phyloP scores from a whole-genome alignment of 1,140 invertebrate genomes.

The Proales similis region DNA sequence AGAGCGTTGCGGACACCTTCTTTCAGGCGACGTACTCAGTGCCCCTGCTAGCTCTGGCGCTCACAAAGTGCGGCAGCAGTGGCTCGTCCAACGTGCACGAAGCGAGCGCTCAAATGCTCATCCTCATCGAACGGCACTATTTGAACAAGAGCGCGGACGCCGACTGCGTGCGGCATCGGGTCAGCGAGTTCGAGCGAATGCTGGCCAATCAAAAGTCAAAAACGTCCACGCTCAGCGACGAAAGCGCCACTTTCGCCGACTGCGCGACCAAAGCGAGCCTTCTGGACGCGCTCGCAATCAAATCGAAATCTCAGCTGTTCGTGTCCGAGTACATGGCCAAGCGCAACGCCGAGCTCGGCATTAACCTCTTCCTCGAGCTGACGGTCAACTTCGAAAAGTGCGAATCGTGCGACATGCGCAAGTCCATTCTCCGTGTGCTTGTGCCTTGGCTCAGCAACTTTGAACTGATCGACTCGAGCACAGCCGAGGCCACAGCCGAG shows the following conservation, averaged over 20 bases:
- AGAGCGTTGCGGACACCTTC: slow-evolving; percentile 1
- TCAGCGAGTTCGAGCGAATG: too few relatives aligned
- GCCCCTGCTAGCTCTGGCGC: slow-evolving; percentile 89
- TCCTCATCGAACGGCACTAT: not conserved
- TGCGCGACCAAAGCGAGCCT: slow-evolving; percentile 57
- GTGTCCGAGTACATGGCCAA: slow-evolving; percentile 82
- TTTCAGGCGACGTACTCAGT: slow-evolving; percentile 63
- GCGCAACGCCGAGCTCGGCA: slow-evolving; percentile 88
- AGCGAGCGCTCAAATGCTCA: slow-evolving; percentile 78
- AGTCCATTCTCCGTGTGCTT: slow-evolving; percentile 79
- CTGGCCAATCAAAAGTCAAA: too few relatives aligned
- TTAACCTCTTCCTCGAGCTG: slow-evolving; percentile 96
- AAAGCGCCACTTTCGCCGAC: slow-evolving; percentile 41
- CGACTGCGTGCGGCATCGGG: too few relatives aligned
- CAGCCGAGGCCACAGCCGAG: not conserved
- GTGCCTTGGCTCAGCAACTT: slow-evolving; percentile 96
- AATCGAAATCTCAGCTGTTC: slow-evolving; percentile 81
- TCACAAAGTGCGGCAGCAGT: slow-evolving; percentile 89
- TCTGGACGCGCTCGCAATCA: slow-evolving; percentile 69
- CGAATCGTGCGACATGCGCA: slow-evolving; percentile 61
- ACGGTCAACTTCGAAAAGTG: slow-evolving; percentile 3
- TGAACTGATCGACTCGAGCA: slow-evolving; percentile 76
- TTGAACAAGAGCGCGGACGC: not conserved
- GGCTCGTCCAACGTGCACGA: slow-evolving; percentile 80
- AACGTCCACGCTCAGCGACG: too few relatives aligned